Percentiles rank a stretch among this genome's conserved stretches.
Conservation (phyloP, 2,797 vertebrate species). For the Microhierax caerulescens region DNA sequence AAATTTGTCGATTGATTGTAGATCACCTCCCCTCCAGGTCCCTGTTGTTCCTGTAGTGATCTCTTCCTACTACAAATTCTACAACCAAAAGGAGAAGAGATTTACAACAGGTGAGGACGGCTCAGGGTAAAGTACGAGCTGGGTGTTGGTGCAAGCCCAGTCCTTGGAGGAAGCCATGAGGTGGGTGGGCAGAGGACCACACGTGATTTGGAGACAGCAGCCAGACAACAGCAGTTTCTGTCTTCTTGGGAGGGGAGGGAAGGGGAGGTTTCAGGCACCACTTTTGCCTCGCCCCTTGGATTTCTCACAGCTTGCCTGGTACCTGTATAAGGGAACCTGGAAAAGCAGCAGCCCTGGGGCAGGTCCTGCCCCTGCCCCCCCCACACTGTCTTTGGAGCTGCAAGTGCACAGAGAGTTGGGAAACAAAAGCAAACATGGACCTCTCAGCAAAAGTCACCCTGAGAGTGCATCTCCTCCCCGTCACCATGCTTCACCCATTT, state of each 20-base stretch:
- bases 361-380: not conserved
- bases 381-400: not conserved
- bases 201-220: accelerated
- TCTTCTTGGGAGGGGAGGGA: not conserved
- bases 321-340: not conserved
- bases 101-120: slow-evolving; percentile 49
- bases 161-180: not conserved
- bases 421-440: not conserved
- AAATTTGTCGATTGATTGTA: not conserved
- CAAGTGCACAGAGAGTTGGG: not conserved
- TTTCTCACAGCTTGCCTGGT: not conserved
- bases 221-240: not conserved
- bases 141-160: not conserved
- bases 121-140: not conserved
- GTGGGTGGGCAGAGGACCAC: not conserved
- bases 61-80: slow-evolving; percentile 50
- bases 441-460: not conserved
- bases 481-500: not conserved
- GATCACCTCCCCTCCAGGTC: not conserved
- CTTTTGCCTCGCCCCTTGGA: not conserved
- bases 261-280: not conserved
- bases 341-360: not conserved
- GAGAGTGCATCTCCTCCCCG: not conserved
- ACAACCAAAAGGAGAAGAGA: slow-evolving; percentile 28
- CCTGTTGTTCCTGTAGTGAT: slow-evolving; percentile 56